These are phyloP conservation scores for Imbricaverruca yamaguchii DNA, from an alignment of 2,888 invertebrate species.

Conservation along the genomic window DNA sequence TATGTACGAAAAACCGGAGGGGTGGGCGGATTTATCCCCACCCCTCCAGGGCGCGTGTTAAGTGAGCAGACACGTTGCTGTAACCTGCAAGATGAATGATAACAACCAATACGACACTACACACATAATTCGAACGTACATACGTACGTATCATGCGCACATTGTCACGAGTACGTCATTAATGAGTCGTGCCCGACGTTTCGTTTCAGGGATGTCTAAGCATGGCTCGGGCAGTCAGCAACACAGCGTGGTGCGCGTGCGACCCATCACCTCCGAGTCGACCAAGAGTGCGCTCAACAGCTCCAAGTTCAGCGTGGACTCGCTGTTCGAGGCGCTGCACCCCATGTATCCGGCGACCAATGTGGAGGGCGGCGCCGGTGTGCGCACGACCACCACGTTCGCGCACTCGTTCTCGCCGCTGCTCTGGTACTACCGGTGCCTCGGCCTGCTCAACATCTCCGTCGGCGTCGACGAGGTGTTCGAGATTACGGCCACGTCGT, in stretches of 20 bases:
- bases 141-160: no score
- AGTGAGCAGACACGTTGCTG: no score
- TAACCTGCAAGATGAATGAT: no score
- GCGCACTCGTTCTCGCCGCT: background rate
- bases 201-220: no score
- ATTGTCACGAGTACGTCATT: no score
- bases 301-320: constrained; percentile 5
- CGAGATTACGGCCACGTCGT: background rate
- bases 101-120: no score
- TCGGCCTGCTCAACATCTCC: background rate
- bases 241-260: constrained; percentile 3
- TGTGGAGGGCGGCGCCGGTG: background rate
- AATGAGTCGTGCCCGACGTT: no score
- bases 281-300: background rate
- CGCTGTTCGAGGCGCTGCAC: constrained; percentile 6
- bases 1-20: no score
- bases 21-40: no score
- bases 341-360: constrained; percentile 14
- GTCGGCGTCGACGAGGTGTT: background rate
- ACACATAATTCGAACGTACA: no score
- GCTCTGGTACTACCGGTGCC: constrained; percentile 11
- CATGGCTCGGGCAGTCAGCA: no score
- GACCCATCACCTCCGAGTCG: background rate
- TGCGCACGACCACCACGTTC: background rate
- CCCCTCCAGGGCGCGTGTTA: no score